Evolutionary conservation across 53 echinoderm and acorn worm species (phyloP), one percentile per base, ranked within the genome.

Genomic region (Patiria pectinifera): DNA sequence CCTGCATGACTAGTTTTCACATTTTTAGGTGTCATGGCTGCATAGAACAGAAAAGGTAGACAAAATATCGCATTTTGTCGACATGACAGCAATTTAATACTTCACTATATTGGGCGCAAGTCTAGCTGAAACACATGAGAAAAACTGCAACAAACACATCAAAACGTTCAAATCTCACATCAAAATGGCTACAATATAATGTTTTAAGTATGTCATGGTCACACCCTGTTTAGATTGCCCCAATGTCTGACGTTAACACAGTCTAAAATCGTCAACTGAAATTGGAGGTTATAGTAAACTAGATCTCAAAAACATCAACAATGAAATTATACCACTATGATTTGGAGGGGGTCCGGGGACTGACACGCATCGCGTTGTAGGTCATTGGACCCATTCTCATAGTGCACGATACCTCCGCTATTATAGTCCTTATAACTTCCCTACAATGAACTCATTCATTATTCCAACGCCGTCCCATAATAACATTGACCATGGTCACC

Each of bases 401-500:
- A 87, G 87, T 87, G 59, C 87, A 59, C 76, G 26, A 2, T 87
- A 87, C 87, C 87, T 61, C 19, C 16, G 14, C 48, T 45, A 76
- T 60, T 76, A 35, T 78, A 23, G 60, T 35, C 53, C 53, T 43
- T 2, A 22, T 45, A 45, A 21, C 71, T 82, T 53, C 11, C 71
- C 11, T 59, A 87, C 78, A 87, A 87, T 76, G 58, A 23, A 76
- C 60, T 77, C 5, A 61, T 87, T 22, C 19, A 87, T 78, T 53
- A 53, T 60, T 76, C 59, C 76, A 76, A 74, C 78, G 59, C 62
- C 87, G 14, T 48, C 76, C 76, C 87, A 87, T 87, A 87, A 58
- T n/a, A 74, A 48, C 90, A 89, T 78, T 89, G 90, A 81, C 80
- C 80, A 81, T 81, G 10, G 25, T 75, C 62, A 23, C 26, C 60